Conservation (phyloP, 2,888 invertebrate species). For the Nomada lathburiana region DNA sequence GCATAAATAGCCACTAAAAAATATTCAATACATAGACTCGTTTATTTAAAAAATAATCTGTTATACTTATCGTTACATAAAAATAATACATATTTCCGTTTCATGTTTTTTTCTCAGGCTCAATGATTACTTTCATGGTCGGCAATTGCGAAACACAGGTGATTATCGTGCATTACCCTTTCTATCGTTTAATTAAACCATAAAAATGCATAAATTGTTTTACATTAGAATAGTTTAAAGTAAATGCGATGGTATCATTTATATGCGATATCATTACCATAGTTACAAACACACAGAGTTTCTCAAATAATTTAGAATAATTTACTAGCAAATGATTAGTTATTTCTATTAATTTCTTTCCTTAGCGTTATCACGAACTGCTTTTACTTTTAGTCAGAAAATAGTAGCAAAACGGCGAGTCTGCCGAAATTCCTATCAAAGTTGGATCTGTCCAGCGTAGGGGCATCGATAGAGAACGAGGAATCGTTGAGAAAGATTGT, state of each 20-base stretch:
- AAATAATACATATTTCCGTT: conserved; percentile 33
- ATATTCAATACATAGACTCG: not conserved
- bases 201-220: not conserved
- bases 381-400: conserved; percentile 30
- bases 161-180: conserved; percentile 52
- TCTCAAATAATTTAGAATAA: not conserved
- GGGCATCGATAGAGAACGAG: conserved; percentile 79
- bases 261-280: no score
- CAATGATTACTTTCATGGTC: conserved; percentile 73
- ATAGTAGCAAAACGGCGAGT: conserved; percentile 57
- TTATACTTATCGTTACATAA: no score
- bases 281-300: not conserved
- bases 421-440: conserved; percentile 80
- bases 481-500: conserved; percentile 80
- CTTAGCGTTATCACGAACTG: not conserved
- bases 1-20: not conserved
- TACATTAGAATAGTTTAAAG: not conserved
- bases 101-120: conserved; percentile 74
- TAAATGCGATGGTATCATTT: not conserved
- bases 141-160: conserved; percentile 78
- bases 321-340: not conserved
- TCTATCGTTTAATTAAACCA: not conserved
- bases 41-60: no score
- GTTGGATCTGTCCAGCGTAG: conserved; percentile 78
- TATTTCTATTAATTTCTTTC: not conserved